These are phyloP conservation scores for Grammomys surdaster DNA, from an alignment of 2,113 vertebrate genomes.

Conservation along the genomic window DNA sequence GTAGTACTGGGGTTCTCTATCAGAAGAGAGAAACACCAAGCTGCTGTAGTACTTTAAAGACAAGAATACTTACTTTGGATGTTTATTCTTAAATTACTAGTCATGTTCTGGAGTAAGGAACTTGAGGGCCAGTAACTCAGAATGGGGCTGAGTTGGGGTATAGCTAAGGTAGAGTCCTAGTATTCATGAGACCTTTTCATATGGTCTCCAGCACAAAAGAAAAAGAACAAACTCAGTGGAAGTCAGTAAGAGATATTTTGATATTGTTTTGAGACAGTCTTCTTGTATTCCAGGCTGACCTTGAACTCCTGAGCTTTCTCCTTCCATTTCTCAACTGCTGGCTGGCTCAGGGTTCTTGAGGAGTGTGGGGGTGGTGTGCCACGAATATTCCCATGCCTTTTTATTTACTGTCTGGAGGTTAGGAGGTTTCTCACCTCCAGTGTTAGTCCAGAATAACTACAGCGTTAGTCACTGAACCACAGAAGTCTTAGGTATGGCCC, in stretches of 20 bases:
- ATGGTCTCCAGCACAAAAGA: neutral
- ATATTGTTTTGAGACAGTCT: neutral
- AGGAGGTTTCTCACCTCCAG: neutral
- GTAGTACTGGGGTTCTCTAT: neutral
- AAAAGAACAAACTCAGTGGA: neutral
- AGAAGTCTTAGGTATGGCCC: neutral
- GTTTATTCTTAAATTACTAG: slow-evolving; percentile 7
- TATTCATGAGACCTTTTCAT: neutral
- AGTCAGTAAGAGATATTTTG: neutral
- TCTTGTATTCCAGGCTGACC: neutral
- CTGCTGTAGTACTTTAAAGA: neutral
- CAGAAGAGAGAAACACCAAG: neutral
- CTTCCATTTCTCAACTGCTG: neutral
- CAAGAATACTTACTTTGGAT: neutral
- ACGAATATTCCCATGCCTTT: neutral
- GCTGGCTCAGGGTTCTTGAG: neutral
- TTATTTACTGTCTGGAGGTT: neutral
- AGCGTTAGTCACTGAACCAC: neutral
- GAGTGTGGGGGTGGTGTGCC: neutral
- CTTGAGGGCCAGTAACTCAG: neutral
- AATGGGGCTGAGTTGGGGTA: neutral
- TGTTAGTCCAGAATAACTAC: neutral
- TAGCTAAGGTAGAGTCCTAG: neutral
- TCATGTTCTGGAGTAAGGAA: slow-evolving; percentile 23
- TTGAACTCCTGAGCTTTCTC: neutral